These are phyloP conservation scores for Baryphthengus martii DNA, from an alignment of 2,113 vertebrate species.

Conservation along the genomic window DNA sequence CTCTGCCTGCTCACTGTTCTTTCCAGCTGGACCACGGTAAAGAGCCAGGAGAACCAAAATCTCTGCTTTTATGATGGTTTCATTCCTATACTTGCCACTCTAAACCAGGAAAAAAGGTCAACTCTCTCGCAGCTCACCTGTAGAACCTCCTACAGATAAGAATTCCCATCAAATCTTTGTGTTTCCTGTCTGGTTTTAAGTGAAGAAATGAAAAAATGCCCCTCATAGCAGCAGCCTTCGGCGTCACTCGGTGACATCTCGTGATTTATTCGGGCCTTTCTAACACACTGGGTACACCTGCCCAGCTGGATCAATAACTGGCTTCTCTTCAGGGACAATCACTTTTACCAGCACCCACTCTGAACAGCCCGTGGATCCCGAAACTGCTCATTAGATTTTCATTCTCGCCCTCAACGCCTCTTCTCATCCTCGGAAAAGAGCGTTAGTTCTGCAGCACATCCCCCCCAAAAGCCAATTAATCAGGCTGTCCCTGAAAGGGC, in stretches of 20 bases:
- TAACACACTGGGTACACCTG: too few species aligned
- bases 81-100: not conserved
- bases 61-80: not conserved
- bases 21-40: not conserved
- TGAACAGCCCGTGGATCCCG: not conserved
- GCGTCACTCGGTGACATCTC: not conserved
- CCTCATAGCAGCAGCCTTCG: not conserved
- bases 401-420: not conserved
- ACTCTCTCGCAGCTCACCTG: not conserved
- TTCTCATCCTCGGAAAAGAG: not conserved
- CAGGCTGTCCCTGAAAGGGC: not conserved
- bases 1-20: not conserved
- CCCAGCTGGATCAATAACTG: not conserved
- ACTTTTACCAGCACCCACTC: slow-evolving; percentile 30
- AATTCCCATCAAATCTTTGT: not conserved
- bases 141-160: not conserved
- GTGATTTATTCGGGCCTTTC: not conserved
- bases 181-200: not conserved
- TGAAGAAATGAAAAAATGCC: accelerated
- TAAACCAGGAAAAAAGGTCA: not conserved
- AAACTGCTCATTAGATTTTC: slow-evolving; percentile 2
- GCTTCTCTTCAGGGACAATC: slow-evolving; percentile 9
- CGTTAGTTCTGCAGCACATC: not conserved
- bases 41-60: not conserved
- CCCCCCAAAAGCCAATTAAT: not conserved